phyloP scores from a whole-genome alignment of 2,797 vertebrate genomes.

The Cynodonichthys magdalenae region DNA sequence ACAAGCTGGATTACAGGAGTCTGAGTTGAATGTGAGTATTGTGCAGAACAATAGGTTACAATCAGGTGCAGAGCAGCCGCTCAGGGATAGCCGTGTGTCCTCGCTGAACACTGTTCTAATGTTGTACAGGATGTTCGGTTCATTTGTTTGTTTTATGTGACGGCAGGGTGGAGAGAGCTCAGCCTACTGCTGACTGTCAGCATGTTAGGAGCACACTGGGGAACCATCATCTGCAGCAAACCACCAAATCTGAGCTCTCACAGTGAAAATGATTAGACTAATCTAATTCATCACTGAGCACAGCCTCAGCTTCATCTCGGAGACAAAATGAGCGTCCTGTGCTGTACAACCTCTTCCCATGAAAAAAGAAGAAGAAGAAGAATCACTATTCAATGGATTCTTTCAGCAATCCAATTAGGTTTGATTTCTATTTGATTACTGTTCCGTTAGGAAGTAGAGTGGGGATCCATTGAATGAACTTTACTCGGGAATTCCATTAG shows the following conservation, averaged over 20 bases:
- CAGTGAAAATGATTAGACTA: slow-evolving; percentile 62
- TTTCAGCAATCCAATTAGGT: slow-evolving; percentile 76
- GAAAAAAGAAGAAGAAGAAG: slow-evolving; percentile 59
- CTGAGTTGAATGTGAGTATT: not conserved
- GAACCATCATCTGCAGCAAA: slow-evolving; percentile 29
- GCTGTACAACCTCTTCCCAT: slow-evolving; percentile 51
- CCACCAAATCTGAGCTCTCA: slow-evolving; percentile 48
- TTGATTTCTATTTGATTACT: slow-evolving; percentile 79
- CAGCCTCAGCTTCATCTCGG: slow-evolving; percentile 48
- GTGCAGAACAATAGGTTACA: slow-evolving; percentile 3
- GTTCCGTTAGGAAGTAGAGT: slow-evolving; percentile 62
- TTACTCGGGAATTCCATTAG: slow-evolving; percentile 76
- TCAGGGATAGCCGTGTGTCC: slow-evolving; percentile 8
- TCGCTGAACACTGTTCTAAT: slow-evolving; percentile 5
- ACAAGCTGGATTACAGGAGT: not conserved
- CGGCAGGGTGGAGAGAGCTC: slow-evolving; percentile 32
- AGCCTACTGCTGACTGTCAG: slow-evolving; percentile 66
- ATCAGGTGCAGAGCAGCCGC: slow-evolving; percentile 21
- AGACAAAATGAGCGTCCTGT: slow-evolving; percentile 33
- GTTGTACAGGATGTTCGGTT: slow-evolving; percentile 59
- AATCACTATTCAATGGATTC: slow-evolving; percentile 70
- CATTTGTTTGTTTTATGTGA: slow-evolving; percentile 50
- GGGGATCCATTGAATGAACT: slow-evolving; percentile 71
- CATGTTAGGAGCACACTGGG: slow-evolving; percentile 41
- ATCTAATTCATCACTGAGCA: slow-evolving; percentile 60